These are phyloP conservation scores for Tridacna gigas DNA, from an alignment of 2,888 invertebrate species.

Conservation along the genomic window DNA sequence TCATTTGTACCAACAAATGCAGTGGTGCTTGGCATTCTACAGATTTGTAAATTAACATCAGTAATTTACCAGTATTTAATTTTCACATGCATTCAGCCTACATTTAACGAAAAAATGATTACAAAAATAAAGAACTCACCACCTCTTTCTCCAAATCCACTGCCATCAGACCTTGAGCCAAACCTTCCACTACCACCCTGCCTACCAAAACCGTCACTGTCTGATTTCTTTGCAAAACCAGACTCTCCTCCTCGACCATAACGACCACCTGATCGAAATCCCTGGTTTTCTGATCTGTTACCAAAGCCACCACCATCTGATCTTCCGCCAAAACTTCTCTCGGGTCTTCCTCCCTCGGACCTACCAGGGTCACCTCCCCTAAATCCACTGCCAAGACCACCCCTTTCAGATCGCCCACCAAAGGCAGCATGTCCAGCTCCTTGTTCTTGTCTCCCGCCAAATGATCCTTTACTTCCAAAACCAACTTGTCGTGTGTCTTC, in stretches of 20 bases:
- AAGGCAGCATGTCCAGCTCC: conserved; percentile 27
- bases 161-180: conserved; percentile 5
- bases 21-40: no score
- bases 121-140: neutral
- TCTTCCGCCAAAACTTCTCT: conserved; percentile 32
- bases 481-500: conserved; percentile 32
- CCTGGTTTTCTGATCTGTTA: neutral
- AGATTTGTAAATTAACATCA: no score
- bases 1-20: no score
- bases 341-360: conserved; percentile 20
- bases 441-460: conserved; percentile 15
- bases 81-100: no score
- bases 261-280: conserved; percentile 15
- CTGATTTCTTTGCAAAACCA: neutral
- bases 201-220: conserved; percentile 33
- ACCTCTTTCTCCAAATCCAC: conserved; percentile 16
- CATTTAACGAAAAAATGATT: no score
- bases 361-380: conserved; percentile 31
- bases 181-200: conserved; percentile 26
- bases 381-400: conserved; percentile 33
- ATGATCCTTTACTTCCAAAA: conserved; percentile 24
- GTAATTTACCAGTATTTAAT: no score
- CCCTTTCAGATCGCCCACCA: conserved; percentile 6
- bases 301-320: conserved; percentile 45
- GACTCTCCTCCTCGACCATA: conserved; percentile 34